Base-by-base conservation (phyloP, 1,140 invertebrate species). In the Drosophila grimshawi region DNA sequence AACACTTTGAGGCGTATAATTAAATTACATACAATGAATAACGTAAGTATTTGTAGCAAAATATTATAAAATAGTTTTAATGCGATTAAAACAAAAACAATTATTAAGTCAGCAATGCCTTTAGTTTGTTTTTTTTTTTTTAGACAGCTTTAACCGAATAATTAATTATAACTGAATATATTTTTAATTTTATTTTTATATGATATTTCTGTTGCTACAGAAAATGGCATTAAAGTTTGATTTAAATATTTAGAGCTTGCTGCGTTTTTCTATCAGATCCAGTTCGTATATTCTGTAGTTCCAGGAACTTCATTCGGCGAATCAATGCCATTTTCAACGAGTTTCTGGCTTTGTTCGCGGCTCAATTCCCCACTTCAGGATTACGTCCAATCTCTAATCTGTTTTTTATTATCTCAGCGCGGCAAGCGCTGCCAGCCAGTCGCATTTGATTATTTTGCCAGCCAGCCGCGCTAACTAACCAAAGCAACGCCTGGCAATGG, bases 361-460 rank as follows among this genome's bases (percentile, higher is more conserved):
- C 55, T 30, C 6, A 29, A 35, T 53, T 29, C 51, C 27, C 19
- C 19, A 10, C 27, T n/a, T 46, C 8, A n/a, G 10, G 39, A 8
- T 43, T 43, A 43, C n/a, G 55, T 4, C 19, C 37, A 30, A 60
- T 32, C 41, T 70, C 46, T 76, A 76, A 76, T 76, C 56, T 46
- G 45, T 55, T 63, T 72, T 78, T 64, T 81, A 63, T 59, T 72
- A 77, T 72, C 59, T 48, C 48, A 53, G 51, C 4, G 19, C 29
- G 19, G 19, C 46, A 46, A 39, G 67, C 66, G 45, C 57, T 72
- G 55, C 52, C 64, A 56, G 60, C 46, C 70, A 43, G 63, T 32
- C 46, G 5, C 19, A 63, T 52, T 63, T 45, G 77, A 67, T 80
- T 81, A 70, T 81, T 76, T 64, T 53, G 35, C 29, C 48, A 53